phyloP scores from a whole-genome alignment of 2,888 invertebrate species.

The Tridacna crocea region DNA sequence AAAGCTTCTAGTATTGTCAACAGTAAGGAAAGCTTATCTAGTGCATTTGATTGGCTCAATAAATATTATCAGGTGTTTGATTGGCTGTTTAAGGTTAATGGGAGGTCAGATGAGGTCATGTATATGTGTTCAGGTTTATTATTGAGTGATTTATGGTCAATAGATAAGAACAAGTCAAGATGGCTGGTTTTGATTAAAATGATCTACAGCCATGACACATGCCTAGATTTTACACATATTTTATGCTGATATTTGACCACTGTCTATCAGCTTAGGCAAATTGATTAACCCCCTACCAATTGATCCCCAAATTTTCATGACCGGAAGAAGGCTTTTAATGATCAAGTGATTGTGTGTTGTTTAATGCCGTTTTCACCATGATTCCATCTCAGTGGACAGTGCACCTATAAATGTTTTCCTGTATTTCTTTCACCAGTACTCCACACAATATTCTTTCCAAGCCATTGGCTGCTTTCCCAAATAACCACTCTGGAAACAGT shows the following conservation, averaged over 20 bases:
- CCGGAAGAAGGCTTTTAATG: no score
- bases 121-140: constrained; percentile 35
- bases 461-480: no score
- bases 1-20: no score
- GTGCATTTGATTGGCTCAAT: constrained; percentile 36
- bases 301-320: no score
- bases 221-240: constrained; percentile 47
- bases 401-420: no score
- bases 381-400: no score
- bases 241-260: constrained; percentile 49
- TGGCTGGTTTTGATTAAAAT: constrained; percentile 44
- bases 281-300: background rate
- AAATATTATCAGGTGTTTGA: constrained; percentile 55
- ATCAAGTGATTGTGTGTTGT: no score
- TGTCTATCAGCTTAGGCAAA: constrained; percentile 32
- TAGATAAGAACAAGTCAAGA: constrained; percentile 60
- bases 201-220: constrained; percentile 45
- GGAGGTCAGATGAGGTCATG: constrained; percentile 53
- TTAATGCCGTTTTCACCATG: no score
- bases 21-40: background rate
- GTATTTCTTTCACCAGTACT: no score
- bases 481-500: no score
- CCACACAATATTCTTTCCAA: no score
- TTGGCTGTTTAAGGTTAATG: constrained; percentile 54
- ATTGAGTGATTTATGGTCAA: constrained; percentile 57